Percentiles rank a stretch among this genome's conserved stretches.
Conservation (phyloP, 2,113 vertebrate genomes). For the Nettapus auritus region DNA sequence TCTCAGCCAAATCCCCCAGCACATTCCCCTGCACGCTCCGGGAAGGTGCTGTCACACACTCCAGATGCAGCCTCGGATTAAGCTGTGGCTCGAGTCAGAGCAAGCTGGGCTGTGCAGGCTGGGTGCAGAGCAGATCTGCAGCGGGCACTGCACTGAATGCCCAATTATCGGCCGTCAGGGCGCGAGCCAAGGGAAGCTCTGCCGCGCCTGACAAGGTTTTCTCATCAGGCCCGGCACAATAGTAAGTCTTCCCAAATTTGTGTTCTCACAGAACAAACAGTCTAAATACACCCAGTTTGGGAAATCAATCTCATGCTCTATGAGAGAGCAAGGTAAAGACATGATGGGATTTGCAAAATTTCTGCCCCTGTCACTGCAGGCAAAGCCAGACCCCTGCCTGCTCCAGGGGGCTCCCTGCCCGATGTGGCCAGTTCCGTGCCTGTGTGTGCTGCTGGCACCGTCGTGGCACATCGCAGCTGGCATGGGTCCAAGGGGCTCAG, state of each 20-base stretch:
- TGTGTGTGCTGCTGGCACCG: not conserved
- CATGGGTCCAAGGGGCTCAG: not conserved
- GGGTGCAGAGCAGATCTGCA: not conserved
- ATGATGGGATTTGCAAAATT: too few species aligned
- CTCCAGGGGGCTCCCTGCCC: not conserved
- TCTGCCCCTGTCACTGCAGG: not conserved
- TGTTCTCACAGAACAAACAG: not conserved
- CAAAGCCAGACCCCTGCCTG: not conserved
- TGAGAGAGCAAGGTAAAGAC: not conserved
- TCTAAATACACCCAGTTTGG: not conserved
- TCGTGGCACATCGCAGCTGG: fast-evolving
- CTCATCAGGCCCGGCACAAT: not conserved
- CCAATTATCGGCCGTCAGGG: not conserved
- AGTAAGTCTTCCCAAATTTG: not conserved
- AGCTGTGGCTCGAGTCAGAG: too few species aligned
- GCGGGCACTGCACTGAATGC: not conserved
- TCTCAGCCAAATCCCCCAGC: not conserved
- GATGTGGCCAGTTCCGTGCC: fast-evolving
- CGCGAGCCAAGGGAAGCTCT: not conserved
- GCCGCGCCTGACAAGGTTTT: not conserved
- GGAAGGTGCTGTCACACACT: not conserved
- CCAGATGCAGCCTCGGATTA: fast-evolving
- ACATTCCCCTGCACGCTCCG: fast-evolving
- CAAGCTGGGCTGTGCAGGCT: fast-evolving
- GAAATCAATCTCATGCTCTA: not conserved